These are phyloP conservation scores for Spinus pinus DNA, from an alignment of 2,797 vertebrate genomes.

Conservation along the genomic window DNA sequence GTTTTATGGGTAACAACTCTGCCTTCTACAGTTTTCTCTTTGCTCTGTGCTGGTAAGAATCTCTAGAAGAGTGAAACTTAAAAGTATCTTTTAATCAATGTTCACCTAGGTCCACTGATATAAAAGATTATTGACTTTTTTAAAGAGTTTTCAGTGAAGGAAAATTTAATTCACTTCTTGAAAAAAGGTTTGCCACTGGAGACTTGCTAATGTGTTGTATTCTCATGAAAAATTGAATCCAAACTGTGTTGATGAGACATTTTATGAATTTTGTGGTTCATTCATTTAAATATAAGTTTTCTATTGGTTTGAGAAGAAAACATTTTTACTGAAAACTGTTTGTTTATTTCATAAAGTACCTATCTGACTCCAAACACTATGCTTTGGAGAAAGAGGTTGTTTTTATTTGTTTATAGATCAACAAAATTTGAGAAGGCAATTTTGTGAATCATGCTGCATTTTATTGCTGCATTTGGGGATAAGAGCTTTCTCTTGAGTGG, in stretches of 20 bases:
- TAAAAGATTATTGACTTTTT: neutral
- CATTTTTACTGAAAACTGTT: neutral
- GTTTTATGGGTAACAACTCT: neutral
- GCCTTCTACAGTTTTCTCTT: neutral
- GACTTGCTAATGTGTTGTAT: neutral
- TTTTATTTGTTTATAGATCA: neutral
- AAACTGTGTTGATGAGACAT: neutral
- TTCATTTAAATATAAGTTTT: neutral
- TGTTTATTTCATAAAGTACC: neutral
- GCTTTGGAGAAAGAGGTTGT: neutral
- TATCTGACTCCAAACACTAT: neutral
- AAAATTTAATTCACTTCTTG: neutral
- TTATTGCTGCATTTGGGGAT: neutral
- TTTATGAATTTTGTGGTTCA: neutral
- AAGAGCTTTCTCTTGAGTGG: neutral
- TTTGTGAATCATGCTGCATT: neutral
- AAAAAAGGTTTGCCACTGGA: neutral
- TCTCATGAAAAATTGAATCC: neutral
- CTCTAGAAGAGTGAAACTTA: neutral
- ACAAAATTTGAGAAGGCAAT: neutral
- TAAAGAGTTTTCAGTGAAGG: neutral
- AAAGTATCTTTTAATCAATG: neutral
- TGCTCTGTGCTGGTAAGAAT: neutral
- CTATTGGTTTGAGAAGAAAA: neutral
- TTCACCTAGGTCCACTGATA: neutral